phyloP scores from a whole-genome alignment of 2,888 invertebrate genomes.

The Cephus runcator region DNA sequence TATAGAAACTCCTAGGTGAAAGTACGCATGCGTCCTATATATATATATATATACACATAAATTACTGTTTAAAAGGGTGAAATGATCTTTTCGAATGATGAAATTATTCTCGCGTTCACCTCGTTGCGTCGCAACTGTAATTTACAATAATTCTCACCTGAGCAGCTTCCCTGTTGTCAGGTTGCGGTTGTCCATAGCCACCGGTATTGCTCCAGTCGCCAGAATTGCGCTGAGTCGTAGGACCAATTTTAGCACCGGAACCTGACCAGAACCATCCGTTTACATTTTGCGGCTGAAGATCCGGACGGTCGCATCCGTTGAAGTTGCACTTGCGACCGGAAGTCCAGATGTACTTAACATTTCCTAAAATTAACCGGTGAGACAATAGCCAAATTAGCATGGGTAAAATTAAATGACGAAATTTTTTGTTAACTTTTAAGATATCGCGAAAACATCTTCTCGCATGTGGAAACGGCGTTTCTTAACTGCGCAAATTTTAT shows the following conservation, averaged over 20 bases:
- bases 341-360: slow-evolving; percentile 84
- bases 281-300: slow-evolving; percentile 82
- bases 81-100: background rate
- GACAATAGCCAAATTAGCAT: background rate
- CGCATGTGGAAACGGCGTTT: background rate
- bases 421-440: background rate
- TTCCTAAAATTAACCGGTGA: slow-evolving; percentile 49
- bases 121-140: background rate
- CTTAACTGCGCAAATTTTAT: background rate
- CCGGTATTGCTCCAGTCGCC: slow-evolving; percentile 93
- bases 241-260: slow-evolving; percentile 90
- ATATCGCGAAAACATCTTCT: background rate
- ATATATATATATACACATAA: background rate
- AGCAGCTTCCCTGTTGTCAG: slow-evolving; percentile 90
- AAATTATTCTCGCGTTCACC: background rate
- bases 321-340: slow-evolving; percentile 93
- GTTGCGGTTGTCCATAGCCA: slow-evolving; percentile 87
- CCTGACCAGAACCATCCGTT: slow-evolving; percentile 97
- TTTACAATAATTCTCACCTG: slow-evolving; percentile 69
- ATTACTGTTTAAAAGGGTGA: background rate
- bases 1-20: background rate
- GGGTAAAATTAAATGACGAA: background rate
- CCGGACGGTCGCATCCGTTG: slow-evolving; percentile 88
- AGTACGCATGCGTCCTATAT: background rate
- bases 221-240: slow-evolving; percentile 87